Evolutionary conservation across 2,113 vertebrate species (phyloP).

Genomic region (Dryoscopus gambensis): DNA sequence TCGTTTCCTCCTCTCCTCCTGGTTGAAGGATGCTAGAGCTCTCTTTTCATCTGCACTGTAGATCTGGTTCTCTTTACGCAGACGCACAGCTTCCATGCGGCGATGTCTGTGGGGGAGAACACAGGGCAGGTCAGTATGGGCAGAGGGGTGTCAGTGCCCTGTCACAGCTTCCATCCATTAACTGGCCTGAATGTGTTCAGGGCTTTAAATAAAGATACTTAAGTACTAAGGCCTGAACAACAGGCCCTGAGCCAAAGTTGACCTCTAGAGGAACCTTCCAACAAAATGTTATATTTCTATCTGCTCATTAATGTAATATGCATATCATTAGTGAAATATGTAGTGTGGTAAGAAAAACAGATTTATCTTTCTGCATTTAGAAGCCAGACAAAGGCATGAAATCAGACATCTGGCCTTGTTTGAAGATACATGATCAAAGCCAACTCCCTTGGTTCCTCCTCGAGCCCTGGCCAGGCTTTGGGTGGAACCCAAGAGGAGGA

Average conservation of each 20-base stretch:
- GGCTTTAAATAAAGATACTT: neutral
- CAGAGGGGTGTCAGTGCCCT: neutral
- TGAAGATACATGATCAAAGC: neutral
- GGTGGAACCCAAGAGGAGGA: neutral
- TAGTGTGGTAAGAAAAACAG: neutral
- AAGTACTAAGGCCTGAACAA: neutral
- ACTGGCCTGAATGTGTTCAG: neutral
- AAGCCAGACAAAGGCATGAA: neutral
- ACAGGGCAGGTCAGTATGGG: neutral
- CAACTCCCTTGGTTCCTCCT: neutral
- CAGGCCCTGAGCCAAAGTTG: neutral
- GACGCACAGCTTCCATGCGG: constrained; percentile 96
- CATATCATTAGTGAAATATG: neutral
- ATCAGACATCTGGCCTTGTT: neutral
- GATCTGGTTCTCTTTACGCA: constrained; percentile 99
- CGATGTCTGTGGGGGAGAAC: constrained; percentile 79
- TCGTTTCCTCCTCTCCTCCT: constrained; percentile 93
- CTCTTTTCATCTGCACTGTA: constrained; percentile 96
- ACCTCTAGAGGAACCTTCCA: neutral
- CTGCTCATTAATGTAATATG: neutral
- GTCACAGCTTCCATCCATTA: neutral
- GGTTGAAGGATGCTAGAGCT: constrained; percentile 95
- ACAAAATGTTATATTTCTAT: neutral
- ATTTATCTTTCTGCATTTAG: neutral
- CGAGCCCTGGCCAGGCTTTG: neutral